Conservation (phyloP, 2,888 invertebrate species). For the Drepana falcataria region DNA sequence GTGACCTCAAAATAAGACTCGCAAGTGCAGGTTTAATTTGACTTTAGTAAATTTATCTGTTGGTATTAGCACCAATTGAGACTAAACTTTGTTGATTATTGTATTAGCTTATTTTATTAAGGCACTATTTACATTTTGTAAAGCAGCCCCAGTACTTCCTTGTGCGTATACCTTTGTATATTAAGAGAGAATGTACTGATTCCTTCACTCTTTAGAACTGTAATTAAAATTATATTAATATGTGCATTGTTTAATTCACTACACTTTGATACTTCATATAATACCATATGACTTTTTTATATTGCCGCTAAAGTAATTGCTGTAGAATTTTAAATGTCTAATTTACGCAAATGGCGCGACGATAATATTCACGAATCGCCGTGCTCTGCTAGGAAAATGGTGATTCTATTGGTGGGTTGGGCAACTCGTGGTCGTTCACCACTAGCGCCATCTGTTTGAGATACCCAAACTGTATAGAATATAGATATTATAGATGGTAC, state of each 20-base stretch:
- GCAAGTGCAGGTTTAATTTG: constrained; percentile 15
- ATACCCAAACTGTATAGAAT: too few species aligned
- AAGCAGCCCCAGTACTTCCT: constrained; percentile 63
- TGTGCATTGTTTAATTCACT: not conserved
- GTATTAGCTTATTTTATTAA: constrained; percentile 6
- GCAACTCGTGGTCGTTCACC: too few species aligned
- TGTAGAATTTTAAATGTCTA: too few species aligned
- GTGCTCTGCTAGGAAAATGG: too few species aligned
- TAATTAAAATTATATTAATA: not conserved
- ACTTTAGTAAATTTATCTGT: constrained; percentile 6
- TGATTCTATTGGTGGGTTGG: too few species aligned
- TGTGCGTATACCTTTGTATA: constrained; percentile 67
- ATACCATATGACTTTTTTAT: too few species aligned
- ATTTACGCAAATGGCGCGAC: too few species aligned
- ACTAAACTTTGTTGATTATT: constrained; percentile 15
- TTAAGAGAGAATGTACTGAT: constrained; percentile 65
- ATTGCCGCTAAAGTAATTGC: too few species aligned
- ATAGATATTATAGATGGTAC: too few species aligned
- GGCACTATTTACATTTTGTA: constrained; percentile 54
- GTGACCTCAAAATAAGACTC: constrained; percentile 19
- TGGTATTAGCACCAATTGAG: constrained; percentile 6
- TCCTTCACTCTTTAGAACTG: constrained; percentile 7
- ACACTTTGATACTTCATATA: not conserved
- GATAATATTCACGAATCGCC: too few species aligned
- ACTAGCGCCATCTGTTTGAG: too few species aligned